Evolutionary conservation across 2,888 invertebrate species (phyloP).

Genomic region (Cerceris ruficornis): DNA sequence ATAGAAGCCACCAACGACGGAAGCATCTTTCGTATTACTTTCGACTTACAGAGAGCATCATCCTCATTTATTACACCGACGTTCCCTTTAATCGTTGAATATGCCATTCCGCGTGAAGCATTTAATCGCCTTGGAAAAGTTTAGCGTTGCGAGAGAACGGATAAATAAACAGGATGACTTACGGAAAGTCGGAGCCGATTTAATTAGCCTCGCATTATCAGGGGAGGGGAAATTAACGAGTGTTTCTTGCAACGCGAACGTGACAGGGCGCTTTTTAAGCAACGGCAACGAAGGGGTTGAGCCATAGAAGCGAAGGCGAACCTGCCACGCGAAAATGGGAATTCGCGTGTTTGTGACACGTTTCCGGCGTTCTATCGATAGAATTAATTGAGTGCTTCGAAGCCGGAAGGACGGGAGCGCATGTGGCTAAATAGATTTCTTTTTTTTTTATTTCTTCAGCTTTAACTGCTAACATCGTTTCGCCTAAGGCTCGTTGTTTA

Average conservation of each 20-base stretch:
- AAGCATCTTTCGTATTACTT: no score
- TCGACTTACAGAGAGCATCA: no score
- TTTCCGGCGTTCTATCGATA: constrained; percentile 45
- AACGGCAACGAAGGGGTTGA: not conserved
- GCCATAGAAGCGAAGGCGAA: constrained; percentile 14
- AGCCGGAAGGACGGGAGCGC: constrained; percentile 28
- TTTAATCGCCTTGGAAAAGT: no score
- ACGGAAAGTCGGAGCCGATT: not conserved
- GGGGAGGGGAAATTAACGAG: constrained; percentile 28
- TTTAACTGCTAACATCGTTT: no score
- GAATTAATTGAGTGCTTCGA: constrained; percentile 63
- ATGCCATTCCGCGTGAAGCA: no score
- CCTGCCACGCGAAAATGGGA: constrained; percentile 28
- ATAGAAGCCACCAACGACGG: no score
- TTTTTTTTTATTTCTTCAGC: no score
- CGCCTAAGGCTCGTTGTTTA: no score
- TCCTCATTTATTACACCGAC: no score
- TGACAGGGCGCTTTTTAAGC: constrained; percentile 32
- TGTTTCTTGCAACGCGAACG: constrained; percentile 36
- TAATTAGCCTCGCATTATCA: not conserved
- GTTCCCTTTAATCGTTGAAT: no score
- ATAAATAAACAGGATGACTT: no score
- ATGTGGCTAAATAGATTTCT: constrained; percentile 55
- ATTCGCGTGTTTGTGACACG: constrained; percentile 59
- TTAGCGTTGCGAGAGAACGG: no score